Evolutionary conservation across 1,140 invertebrate species (phyloP), one percentile per base, ranked within the genome.

Genomic region (Brachionus plicatilis): DNA sequence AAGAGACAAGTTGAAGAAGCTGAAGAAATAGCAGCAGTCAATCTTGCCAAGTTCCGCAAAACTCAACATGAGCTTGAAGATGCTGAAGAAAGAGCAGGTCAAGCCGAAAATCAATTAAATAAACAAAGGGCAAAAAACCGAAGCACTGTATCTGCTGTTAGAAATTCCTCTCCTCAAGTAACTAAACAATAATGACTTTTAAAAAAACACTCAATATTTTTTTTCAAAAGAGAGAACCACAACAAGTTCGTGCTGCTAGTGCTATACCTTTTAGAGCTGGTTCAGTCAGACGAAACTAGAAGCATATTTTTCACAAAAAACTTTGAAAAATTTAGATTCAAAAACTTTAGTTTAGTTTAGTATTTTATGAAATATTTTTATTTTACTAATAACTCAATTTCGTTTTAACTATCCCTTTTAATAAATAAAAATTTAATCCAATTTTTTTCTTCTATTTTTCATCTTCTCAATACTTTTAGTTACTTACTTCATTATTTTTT

Each of bases 1-100:
- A 98, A 98, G 94, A 94, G 96, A 91, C 96, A 98, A 92, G 97
- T 98, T 88, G 97, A 98, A 89, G 97, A 99, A 90, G 96, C 96
- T 86, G 96, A 98, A 92, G 96, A 99, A 91, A 96, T 98, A 88
- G 96, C 96, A 87, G 96, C 95, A 88, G 93, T 98, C 87, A 98
- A 98, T 92, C 93, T 98, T 90, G 96, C 96, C 90, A 99, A 99
- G 92, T 99, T 97, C 95, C 95, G 97, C 89, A 99, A 99, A 91
- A 95, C 96, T 3, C 83, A 84, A 78, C 66, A 72, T 27, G 83
- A 84, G 24, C 33, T 84, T 1, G 83, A 99, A 91, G 97, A 99
- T 91, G 96, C 97, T 79, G 97, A 99, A 91, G 97, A 99, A 90
- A 93, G 96, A 87, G 96, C 96, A 87, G 96, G 99, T 91, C 92